Evolutionary conservation across 2,113 vertebrate genomes (phyloP).

Genomic region (Notothenia coriiceps): DNA sequence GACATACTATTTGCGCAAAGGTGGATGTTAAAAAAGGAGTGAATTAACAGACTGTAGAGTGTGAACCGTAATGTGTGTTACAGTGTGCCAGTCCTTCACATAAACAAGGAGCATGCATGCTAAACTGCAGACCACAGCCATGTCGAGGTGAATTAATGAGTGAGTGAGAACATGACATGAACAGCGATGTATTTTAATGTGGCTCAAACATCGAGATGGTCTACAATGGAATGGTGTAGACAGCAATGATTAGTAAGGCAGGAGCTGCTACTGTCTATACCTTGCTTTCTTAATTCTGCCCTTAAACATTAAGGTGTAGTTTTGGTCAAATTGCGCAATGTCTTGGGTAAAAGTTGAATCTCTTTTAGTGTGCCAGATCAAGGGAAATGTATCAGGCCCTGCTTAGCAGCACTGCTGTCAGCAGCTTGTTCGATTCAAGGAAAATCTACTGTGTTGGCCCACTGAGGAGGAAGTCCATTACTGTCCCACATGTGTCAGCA

Average conservation of each 20-base stretch:
- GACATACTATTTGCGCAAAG: conserved; percentile 64
- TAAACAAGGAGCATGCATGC: conserved; percentile 68
- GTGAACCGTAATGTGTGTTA: conserved; percentile 19
- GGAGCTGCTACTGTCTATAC: conserved; percentile 33
- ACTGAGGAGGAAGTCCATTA: conserved; percentile 21
- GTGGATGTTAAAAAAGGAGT: conserved; percentile 43
- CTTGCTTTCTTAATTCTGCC: conserved; percentile 5
- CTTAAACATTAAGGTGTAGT: conserved; percentile 16
- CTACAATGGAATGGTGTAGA: conserved; percentile 29
- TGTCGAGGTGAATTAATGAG: conserved; percentile 31
- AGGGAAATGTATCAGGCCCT: conserved; percentile 6
- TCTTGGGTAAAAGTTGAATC: conserved; percentile 1
- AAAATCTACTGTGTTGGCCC: conserved; percentile 28
- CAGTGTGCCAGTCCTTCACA: conserved; percentile 50
- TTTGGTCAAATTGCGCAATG: conserved; percentile 31
- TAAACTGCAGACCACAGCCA: conserved; percentile 43
- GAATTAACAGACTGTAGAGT: conserved; percentile 27
- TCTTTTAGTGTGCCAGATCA: background rate
- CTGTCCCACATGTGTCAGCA: conserved; percentile 32
- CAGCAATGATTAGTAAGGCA: conserved; percentile 43
- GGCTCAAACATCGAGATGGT: conserved; percentile 42
- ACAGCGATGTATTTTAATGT: conserved; percentile 18
- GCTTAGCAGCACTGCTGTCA: background rate
- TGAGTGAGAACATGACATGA: conserved; percentile 16
- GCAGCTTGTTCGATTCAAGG: background rate